phyloP scores from a whole-genome alignment of 2,888 invertebrate species.

The Cephus runcator region DNA sequence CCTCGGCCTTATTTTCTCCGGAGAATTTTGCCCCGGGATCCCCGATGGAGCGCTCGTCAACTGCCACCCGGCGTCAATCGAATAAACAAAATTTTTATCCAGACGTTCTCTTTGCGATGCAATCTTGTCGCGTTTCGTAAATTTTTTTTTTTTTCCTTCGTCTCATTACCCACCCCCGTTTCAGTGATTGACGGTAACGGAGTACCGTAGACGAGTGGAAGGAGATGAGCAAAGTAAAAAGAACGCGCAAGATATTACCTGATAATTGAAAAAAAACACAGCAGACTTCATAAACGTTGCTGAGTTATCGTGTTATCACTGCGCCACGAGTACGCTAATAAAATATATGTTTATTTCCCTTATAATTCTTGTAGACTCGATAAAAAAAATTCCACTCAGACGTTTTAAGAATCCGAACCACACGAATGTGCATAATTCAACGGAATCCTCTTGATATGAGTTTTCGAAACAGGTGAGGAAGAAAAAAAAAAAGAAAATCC shows the following conservation, averaged over 20 bases:
- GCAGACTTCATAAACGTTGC: background rate
- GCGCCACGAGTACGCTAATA: background rate
- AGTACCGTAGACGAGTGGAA: background rate
- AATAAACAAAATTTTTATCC: background rate
- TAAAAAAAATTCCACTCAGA: background rate
- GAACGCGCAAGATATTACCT: background rate
- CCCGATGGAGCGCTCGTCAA: background rate
- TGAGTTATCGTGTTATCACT: background rate
- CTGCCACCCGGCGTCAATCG: background rate
- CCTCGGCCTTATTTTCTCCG: constrained; percentile 5
- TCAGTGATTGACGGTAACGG: background rate
- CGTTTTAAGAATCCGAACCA: background rate
- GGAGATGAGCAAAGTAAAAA: background rate
- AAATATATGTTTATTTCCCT: background rate
- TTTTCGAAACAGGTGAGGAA: background rate
- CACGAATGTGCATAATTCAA: no score
- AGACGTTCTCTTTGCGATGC: background rate
- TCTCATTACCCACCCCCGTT: background rate
- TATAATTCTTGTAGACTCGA: background rate
- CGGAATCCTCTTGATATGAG: background rate
- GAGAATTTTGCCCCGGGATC: background rate
- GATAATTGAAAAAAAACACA: background rate
- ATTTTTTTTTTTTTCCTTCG: background rate
- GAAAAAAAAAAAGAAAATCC: background rate
- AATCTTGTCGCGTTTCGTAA: background rate